Percentiles rank a stretch among this genome's conserved stretches.
phyloP scores from a whole-genome alignment of 2,113 vertebrate species.

The Eira barbara region DNA sequence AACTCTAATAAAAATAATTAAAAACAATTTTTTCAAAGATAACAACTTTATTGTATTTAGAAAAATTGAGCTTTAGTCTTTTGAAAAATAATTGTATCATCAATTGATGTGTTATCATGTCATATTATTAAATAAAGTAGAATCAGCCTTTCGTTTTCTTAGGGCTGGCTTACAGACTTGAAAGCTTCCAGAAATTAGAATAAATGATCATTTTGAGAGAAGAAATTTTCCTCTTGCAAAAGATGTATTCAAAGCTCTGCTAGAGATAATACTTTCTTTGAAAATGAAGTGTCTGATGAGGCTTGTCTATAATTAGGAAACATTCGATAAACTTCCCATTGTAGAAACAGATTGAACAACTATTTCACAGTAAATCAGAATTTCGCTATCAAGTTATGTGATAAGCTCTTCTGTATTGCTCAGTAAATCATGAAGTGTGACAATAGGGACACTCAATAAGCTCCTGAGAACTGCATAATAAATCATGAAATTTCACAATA shows the following conservation, averaged over 20 bases:
- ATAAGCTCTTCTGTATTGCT: slow-evolving; percentile 51
- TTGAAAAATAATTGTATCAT: slow-evolving; percentile 21
- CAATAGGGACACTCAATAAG: slow-evolving; percentile 49
- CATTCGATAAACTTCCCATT: slow-evolving; percentile 32
- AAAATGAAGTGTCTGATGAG: slow-evolving; percentile 28
- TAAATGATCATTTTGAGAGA: not conserved
- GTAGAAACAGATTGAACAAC: slow-evolving; percentile 38
- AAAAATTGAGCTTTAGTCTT: not conserved
- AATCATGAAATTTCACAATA: slow-evolving; percentile 35
- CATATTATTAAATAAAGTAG: not conserved
- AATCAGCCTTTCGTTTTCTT: slow-evolving; percentile 21
- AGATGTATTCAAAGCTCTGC: not conserved
- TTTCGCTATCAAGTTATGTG: slow-evolving; percentile 23
- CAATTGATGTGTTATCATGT: not conserved
- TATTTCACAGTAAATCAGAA: slow-evolving; percentile 58
- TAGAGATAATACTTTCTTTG: not conserved
- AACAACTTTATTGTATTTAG: not conserved
- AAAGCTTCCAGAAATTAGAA: slow-evolving; percentile 40
- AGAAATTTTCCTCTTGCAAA: not conserved
- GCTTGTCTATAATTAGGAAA: slow-evolving; percentile 47
- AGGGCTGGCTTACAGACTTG: not conserved
- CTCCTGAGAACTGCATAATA: slow-evolving; percentile 48
- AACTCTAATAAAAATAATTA: not conserved
- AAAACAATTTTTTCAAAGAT: not conserved
- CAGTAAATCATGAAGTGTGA: slow-evolving; percentile 64